These are phyloP conservation scores for Eubucco bourcierii DNA, from an alignment of 2,113 vertebrate genomes.

Conservation along the genomic window DNA sequence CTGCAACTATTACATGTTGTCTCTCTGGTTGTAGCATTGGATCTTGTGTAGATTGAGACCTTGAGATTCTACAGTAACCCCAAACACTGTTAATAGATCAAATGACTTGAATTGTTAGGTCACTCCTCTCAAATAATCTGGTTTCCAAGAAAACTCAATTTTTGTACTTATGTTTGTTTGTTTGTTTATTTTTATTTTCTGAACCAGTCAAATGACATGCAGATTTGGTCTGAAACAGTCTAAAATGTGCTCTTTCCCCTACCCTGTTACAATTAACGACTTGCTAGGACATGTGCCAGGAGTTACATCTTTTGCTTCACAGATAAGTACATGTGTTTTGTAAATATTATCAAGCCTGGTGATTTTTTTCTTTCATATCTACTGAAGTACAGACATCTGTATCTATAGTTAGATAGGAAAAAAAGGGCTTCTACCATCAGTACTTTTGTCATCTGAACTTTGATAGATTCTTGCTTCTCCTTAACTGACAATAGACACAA, in stretches of 20 bases:
- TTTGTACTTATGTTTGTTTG: neutral
- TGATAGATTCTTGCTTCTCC: neutral
- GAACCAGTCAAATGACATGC: neutral
- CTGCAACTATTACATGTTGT: neutral
- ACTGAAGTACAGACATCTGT: neutral
- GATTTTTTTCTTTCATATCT: neutral
- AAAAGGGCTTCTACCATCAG: neutral
- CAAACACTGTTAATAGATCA: neutral
- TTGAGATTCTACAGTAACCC: fast-evolving
- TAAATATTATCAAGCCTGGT: neutral
- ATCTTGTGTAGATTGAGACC: neutral
- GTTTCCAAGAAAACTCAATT: neutral
- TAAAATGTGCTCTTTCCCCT: neutral
- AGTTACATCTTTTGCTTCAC: neutral
- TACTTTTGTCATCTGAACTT: neutral
- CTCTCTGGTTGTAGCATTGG: neutral
- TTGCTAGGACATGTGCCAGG: neutral
- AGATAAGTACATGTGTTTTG: neutral
- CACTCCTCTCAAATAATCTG: neutral
- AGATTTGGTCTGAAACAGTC: neutral
- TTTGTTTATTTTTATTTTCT: neutral
- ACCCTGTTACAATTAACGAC: neutral
- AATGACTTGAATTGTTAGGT: neutral
- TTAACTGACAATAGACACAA: neutral
- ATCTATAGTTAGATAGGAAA: neutral